A percentile compares a stretch with the other conserved stretches of the same genome.
These are phyloP conservation scores for Setophaga kirtlandii DNA, from an alignment of 2,113 vertebrate genomes.

Conservation along the genomic window DNA sequence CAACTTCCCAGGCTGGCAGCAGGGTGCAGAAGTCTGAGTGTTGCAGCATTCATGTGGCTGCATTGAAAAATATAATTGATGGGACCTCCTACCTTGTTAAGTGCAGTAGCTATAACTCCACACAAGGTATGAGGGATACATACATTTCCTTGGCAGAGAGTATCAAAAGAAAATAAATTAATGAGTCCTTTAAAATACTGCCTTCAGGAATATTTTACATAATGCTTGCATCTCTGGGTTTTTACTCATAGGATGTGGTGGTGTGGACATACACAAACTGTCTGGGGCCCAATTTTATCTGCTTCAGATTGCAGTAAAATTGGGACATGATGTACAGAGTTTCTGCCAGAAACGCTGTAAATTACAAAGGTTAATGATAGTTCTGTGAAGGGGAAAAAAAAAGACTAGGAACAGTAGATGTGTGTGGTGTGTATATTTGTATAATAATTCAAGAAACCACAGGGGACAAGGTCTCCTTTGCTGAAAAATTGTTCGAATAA, in stretches of 20 bases:
- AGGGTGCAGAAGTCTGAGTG: neutral
- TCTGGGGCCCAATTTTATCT: neutral
- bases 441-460: neutral
- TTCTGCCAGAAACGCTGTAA: neutral
- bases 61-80: neutral
- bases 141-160: neutral
- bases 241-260: neutral
- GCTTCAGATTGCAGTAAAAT: neutral
- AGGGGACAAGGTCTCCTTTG: neutral
- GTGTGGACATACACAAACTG: neutral
- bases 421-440: neutral
- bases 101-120: neutral
- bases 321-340: neutral
- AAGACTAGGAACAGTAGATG: neutral
- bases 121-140: neutral
- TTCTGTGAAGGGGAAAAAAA: neutral
- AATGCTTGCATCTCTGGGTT: neutral
- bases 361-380: neutral
- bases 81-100: slow-evolving; percentile 36
- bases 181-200: neutral
- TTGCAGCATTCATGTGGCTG: neutral
- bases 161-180: neutral
- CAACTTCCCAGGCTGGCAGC: slow-evolving; percentile 25
- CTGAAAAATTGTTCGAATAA: neutral
- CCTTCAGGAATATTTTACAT: neutral